A percentile compares a stretch with the other conserved stretches of the same genome.
phyloP scores from a whole-genome alignment of 2,888 invertebrate species.

The Syrphus vitripennis region DNA sequence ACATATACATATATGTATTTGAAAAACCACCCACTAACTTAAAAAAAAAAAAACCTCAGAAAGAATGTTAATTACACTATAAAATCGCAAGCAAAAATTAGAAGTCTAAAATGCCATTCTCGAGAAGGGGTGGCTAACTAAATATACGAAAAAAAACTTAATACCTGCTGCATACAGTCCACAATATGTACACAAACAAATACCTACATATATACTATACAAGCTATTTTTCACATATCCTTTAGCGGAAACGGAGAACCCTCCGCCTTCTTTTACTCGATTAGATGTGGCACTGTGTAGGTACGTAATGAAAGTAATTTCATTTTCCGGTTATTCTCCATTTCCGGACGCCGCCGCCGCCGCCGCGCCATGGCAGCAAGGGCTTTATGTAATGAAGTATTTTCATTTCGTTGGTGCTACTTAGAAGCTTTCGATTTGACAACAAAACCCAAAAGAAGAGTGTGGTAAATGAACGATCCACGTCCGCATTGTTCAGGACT shows the following conservation, averaged over 20 bases:
- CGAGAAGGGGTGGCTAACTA: neutral
- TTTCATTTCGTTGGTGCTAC: conserved; percentile 60
- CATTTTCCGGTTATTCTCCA: conserved; percentile 54
- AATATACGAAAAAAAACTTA: neutral
- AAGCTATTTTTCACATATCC: no score
- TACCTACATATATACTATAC: neutral
- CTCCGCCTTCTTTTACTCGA: conserved; percentile 1
- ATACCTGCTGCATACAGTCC: conserved; percentile 2
- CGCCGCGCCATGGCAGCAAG: conserved; percentile 11
- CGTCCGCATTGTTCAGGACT: neutral
- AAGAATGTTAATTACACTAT: conserved; percentile 55
- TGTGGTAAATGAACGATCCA: neutral
- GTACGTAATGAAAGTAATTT: conserved; percentile 59
- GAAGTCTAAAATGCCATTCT: conserved; percentile 43
- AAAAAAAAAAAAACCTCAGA: conserved; percentile 37
- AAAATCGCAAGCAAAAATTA: conserved; percentile 58
- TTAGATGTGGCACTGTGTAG: conserved; percentile 16
- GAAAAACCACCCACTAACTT: neutral
- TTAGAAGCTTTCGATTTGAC: conserved; percentile 32
- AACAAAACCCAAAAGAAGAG: neutral
- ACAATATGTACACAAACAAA: neutral
- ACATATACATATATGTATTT: neutral
- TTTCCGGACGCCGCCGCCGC: no score
- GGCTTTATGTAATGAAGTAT: conserved; percentile 63
- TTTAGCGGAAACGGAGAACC: neutral